A percentile compares a stretch with the other conserved stretches of the same genome.
Evolutionary conservation across 1,140 invertebrate species (phyloP).

Genomic region (Fopius arisanus): DNA sequence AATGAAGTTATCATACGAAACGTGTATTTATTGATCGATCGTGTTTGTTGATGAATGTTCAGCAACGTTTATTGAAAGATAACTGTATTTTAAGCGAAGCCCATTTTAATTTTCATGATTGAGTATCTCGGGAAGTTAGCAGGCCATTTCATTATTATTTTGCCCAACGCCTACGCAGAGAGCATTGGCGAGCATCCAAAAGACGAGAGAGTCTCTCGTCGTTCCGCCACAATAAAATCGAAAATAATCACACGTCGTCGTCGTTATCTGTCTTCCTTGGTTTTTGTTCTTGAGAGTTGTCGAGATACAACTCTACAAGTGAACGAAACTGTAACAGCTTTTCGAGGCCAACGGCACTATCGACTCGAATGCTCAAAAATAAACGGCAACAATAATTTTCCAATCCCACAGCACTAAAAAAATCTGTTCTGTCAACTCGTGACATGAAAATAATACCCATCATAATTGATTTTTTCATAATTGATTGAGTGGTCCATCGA

Average conservation of each 20-base stretch:
- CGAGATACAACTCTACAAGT: background rate
- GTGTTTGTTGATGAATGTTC: too few relatives aligned
- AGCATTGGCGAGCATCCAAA: background rate
- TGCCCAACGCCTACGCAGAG: conserved; percentile 20
- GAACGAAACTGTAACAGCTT: background rate
- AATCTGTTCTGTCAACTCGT: too few relatives aligned
- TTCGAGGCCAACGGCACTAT: background rate
- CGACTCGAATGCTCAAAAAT: background rate
- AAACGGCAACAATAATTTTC: too few relatives aligned
- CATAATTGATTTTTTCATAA: too few relatives aligned
- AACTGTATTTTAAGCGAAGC: background rate
- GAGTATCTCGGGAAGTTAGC: background rate
- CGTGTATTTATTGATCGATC: too few relatives aligned
- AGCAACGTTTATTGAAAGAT: too few relatives aligned
- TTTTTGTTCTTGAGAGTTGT: background rate
- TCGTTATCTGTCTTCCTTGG: conserved; percentile 19
- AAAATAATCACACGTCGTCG: conserved; percentile 26
- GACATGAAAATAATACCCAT: too few relatives aligned
- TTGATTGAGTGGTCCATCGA: too few relatives aligned
- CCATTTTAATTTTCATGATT: background rate
- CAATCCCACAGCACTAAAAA: too few relatives aligned
- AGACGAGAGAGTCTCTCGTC: conserved; percentile 2
- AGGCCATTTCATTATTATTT: conserved; percentile 26
- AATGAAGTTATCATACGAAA: too few relatives aligned
- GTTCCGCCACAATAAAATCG: conserved; percentile 29